Evolutionary conservation across 2,797 vertebrate genomes (phyloP), one percentile per base, ranked within the genome.

Genomic region (Garrulus glandarius): DNA sequence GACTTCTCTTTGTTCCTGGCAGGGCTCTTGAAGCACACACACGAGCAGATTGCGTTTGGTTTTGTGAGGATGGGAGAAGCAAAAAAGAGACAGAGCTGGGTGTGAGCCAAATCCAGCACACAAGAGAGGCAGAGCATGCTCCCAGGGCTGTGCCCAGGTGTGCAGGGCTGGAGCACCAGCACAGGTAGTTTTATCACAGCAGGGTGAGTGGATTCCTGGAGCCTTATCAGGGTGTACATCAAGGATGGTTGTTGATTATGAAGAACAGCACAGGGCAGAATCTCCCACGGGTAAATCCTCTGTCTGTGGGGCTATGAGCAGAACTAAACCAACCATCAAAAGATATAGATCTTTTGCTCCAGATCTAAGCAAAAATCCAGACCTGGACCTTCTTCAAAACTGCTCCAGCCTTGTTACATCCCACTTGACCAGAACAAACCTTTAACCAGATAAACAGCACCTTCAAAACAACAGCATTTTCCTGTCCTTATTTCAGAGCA

Each of bases 1-100:
- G 87, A 79, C 88, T 80, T 72, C 85, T 72, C 89, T 89, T 93
- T 96, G 86, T 90, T 89, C 77, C 75, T 87, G 74, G 67, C 92
- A 89, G 46, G 30, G 36, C 46, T 84, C 64, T 79, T n/a, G 56
- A 60, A 60, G 67, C 67, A 5, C 16, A 84, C 43, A 71, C 30
- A 3, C 2, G 7, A 89, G 65, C 82, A 89, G 84, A 87, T 65
- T 79, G 68, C 26, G 0, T 47, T 93, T 91, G 80, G n/a, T 92
- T 93, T 92, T 34, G 89, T 67, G 83, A 5, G 56, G 64, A 26
- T 39, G 52, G 63, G 39, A 90, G 72, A 75, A 86, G 69, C 44
- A 84, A 39, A n/a, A 39, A 72, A 23, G 80, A 44, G 39, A 49
- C 59, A 56, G 44, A 82, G 81, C 41, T 69, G 60, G 70, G 78